Evolutionary conservation across 1,140 invertebrate species (phyloP).

Genomic region (Nebria ingens): DNA sequence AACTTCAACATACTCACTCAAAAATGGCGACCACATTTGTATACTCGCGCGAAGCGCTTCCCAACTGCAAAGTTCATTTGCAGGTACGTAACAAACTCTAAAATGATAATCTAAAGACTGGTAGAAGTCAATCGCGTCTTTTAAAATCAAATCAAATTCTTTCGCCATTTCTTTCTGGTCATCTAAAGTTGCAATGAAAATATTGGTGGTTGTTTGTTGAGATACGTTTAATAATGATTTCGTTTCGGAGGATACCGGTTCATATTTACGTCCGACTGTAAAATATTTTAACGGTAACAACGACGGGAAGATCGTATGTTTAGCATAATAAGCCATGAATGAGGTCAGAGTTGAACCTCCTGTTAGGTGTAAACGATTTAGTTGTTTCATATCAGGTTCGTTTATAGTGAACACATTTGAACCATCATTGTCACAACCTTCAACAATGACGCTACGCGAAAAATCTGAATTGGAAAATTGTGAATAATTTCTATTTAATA

Average conservation of each 20-base stretch:
- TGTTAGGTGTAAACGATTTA: slow-evolving; percentile 48
- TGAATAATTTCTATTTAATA: slow-evolving; percentile 38
- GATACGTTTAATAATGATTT: slow-evolving; percentile 43
- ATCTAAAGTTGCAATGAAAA: slow-evolving; percentile 42
- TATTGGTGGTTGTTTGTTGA: slow-evolving; percentile 47
- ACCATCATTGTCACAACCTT: slow-evolving; percentile 52
- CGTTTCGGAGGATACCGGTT: slow-evolving; percentile 33
- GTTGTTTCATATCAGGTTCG: slow-evolving; percentile 36
- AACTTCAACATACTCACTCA: slow-evolving; percentile 49
- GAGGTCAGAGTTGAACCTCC: slow-evolving; percentile 51
- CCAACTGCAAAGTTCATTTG: slow-evolving; percentile 40
- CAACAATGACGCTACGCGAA: slow-evolving; percentile 50
- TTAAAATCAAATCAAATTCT: slow-evolving; percentile 38
- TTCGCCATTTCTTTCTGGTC: slow-evolving; percentile 31
- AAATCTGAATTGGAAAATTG: slow-evolving; percentile 57
- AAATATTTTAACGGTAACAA: slow-evolving; percentile 50
- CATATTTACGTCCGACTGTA: slow-evolving; percentile 50
- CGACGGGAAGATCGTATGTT: slow-evolving; percentile 41
- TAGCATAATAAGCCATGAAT: slow-evolving; percentile 53
- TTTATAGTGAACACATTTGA: slow-evolving; percentile 46
- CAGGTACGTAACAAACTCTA: slow-evolving; percentile 42
- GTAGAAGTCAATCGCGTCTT: slow-evolving; percentile 41
- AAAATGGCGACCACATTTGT: slow-evolving; percentile 53
- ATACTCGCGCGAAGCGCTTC: slow-evolving; percentile 51
- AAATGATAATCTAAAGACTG: slow-evolving; percentile 48